Conservation (phyloP, 2,797 vertebrate species). For the Micromesistius poutassou region DNA sequence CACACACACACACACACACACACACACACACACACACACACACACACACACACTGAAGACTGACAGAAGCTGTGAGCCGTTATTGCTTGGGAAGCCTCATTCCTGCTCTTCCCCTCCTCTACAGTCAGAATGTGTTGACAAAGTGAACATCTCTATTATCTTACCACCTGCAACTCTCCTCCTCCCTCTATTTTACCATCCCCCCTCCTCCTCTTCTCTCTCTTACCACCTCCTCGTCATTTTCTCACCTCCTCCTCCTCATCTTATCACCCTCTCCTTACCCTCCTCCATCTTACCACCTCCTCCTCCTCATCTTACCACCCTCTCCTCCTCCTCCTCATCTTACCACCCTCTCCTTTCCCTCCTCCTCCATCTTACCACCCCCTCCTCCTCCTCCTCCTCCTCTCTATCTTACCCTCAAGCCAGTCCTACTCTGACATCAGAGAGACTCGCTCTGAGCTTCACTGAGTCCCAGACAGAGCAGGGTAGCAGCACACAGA, state of each 20-base stretch:
- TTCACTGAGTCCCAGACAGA: not conserved
- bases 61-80: not conserved
- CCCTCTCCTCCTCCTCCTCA: not conserved
- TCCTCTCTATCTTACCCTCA: too few relatives aligned
- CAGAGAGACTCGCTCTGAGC: not conserved
- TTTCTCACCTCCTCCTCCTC: too few relatives aligned
- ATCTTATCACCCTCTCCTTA: too few relatives aligned
- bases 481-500: too few relatives aligned
- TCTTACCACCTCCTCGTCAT: too few relatives aligned
- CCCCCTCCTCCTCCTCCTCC: not conserved
- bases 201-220: too few relatives aligned
- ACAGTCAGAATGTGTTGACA: not conserved
- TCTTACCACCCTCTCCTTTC: constrained; percentile 29
- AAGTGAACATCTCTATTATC: not conserved
- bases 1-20: too few relatives aligned
- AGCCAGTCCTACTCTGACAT: not conserved
- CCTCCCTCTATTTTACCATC: too few relatives aligned
- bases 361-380: constrained; percentile 13
- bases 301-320: not conserved
- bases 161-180: too few relatives aligned
- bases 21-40: too few relatives aligned
- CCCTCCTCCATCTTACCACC: too few relatives aligned
- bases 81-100: not conserved
- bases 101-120: too few relatives aligned
- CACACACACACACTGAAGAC: not conserved